Conservation (phyloP, 2,797 vertebrate species). For the Tadarida brasiliensis region DNA sequence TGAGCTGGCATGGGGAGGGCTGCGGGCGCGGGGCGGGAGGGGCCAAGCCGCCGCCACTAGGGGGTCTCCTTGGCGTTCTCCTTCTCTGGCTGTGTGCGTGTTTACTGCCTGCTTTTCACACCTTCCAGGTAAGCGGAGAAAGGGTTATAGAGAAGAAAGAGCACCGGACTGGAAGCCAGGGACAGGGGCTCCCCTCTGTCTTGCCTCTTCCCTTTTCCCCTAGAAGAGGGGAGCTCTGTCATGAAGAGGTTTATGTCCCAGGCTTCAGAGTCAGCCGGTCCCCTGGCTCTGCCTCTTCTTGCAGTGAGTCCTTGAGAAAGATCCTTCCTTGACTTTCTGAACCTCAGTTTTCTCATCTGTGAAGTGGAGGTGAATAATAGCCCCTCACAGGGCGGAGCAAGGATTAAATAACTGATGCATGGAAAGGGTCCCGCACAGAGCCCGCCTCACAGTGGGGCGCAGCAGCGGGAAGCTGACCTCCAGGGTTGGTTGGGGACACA, state of each 20-base stretch:
- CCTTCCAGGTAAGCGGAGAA: background rate
- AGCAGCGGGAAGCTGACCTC: background rate
- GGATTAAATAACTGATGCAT: fast-evolving
- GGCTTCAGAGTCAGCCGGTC: background rate
- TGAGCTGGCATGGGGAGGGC: conserved; percentile 80
- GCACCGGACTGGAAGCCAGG: background rate
- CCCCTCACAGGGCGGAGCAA: fast-evolving
- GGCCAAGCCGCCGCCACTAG: background rate
- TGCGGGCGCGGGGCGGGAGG: background rate
- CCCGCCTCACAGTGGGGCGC: background rate
- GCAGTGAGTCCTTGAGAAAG: background rate
- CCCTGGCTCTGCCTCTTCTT: background rate
- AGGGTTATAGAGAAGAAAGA: background rate
- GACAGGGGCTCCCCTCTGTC: background rate
- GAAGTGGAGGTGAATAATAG: background rate
- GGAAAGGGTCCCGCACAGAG: background rate
- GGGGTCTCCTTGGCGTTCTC: background rate
- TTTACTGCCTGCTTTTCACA: conserved; percentile 22
- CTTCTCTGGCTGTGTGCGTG: background rate
- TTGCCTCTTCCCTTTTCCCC: background rate
- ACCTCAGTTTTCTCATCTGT: conserved; percentile 25
- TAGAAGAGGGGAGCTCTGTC: background rate
- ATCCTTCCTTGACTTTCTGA: background rate
- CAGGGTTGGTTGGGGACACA: fast-evolving
- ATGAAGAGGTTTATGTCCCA: background rate